A percentile compares a stretch with the other conserved stretches of the same genome.
These are phyloP conservation scores for Hydraecia micacea DNA, from an alignment of 2,888 invertebrate genomes.

Conservation along the genomic window DNA sequence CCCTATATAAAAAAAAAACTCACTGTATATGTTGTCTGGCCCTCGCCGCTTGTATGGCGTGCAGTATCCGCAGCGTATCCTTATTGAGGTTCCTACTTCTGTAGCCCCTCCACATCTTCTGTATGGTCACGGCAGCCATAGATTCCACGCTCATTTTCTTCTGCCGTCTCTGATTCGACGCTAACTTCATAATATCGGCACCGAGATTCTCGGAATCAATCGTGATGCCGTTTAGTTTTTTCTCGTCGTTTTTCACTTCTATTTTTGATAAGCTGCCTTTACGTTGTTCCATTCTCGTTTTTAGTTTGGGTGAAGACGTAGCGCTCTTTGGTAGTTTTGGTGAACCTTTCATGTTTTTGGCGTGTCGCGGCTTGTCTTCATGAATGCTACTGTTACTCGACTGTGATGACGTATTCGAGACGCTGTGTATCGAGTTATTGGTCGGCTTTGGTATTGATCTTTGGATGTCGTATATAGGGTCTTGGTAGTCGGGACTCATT, in stretches of 20 bases:
- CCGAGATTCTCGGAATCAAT: conserved; percentile 76
- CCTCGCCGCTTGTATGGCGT: conserved; percentile 93
- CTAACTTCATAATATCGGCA: conserved; percentile 81
- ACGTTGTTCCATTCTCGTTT: conserved; percentile 83
- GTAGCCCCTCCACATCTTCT: conserved; percentile 96
- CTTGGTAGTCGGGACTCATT: conserved; percentile 95
- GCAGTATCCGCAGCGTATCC: conserved; percentile 91
- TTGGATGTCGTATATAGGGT: conserved; percentile 87
- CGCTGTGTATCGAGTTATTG: conserved; percentile 73
- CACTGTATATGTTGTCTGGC: conserved; percentile 96
- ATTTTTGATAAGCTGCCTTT: conserved; percentile 82
- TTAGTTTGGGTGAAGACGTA: conserved; percentile 86
- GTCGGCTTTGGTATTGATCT: conserved; percentile 79
- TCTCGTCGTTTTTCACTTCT: conserved; percentile 76
- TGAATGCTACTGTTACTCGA: conserved; percentile 83
- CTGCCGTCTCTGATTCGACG: conserved; percentile 84
- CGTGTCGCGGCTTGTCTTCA: conserved; percentile 77
- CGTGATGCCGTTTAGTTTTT: conserved; percentile 79
- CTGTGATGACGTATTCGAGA: conserved; percentile 76
- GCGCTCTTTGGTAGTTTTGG: conserved; percentile 87
- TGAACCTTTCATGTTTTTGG: conserved; percentile 81
- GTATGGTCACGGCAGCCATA: conserved; percentile 94
- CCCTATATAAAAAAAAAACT: too few relatives aligned
- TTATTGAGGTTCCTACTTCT: conserved; percentile 93
- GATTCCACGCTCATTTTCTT: conserved; percentile 84